These are phyloP conservation scores for Prochilodus magdalenae DNA, from an alignment of 2,113 vertebrate species.

Conservation along the genomic window DNA sequence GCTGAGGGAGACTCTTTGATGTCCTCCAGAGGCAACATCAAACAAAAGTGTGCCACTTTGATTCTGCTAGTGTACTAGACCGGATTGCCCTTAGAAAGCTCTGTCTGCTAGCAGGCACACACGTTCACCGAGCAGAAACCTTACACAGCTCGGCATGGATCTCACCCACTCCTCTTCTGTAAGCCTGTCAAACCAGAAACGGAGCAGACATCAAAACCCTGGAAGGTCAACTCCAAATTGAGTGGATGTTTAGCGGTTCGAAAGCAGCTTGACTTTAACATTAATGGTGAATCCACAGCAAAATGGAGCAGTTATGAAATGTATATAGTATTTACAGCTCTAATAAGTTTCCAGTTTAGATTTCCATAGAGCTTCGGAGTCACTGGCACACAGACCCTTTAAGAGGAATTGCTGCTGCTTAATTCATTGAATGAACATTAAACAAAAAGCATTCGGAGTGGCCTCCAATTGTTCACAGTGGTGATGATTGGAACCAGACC, in stretches of 20 bases:
- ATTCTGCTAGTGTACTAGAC: slow-evolving; percentile 29
- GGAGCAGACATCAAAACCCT: neutral
- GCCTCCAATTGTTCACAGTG: too few relatives aligned
- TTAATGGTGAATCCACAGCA: neutral
- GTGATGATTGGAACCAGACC: too few relatives aligned
- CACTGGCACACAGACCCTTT: neutral
- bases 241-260: neutral
- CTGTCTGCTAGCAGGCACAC: slow-evolving; percentile 6
- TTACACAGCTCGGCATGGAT: neutral
- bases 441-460: too few relatives aligned
- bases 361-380: neutral
- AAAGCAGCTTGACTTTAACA: neutral
- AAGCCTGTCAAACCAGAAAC: neutral
- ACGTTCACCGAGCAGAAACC: slow-evolving; percentile 1
- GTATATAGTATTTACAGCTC: neutral
- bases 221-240: neutral
- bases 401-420: neutral
- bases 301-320: neutral
- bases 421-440: too few relatives aligned
- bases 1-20: slow-evolving; percentile 38
- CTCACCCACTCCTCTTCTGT: neutral
- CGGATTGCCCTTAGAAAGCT: neutral
- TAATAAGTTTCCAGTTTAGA: neutral
- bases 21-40: slow-evolving; percentile 51
- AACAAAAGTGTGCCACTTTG: slow-evolving; percentile 39